A percentile compares a stretch with the other conserved stretches of the same genome.
These are phyloP conservation scores for Entomobrya multifasciata DNA, from an alignment of 2,888 invertebrate genomes.

Conservation along the genomic window DNA sequence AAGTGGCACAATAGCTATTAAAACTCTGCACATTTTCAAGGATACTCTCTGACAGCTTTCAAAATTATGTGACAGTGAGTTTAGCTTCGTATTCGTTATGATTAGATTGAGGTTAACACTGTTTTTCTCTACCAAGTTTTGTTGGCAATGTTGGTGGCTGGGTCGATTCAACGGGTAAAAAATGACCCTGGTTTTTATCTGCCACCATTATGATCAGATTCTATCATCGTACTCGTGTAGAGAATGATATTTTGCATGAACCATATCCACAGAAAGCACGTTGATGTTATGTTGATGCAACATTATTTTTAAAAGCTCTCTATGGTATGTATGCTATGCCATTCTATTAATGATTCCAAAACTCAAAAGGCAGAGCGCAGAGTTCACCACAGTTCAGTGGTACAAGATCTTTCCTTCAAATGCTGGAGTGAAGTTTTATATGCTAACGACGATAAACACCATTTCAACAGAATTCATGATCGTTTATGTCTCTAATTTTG, in stretches of 20 bases:
- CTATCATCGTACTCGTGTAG: no score
- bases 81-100: not conserved
- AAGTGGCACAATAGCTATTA: not conserved
- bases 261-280: no score
- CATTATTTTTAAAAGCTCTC: no score
- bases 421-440: constrained; percentile 16
- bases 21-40: not conserved
- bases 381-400: constrained; percentile 8
- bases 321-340: no score
- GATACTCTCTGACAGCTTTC: not conserved
- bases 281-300: no score
- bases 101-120: not conserved
- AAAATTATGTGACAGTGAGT: not conserved
- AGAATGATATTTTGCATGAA: no score
- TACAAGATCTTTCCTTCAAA: constrained; percentile 34
- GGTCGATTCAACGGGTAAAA: constrained; percentile 21
- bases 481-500: not conserved
- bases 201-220: no score
- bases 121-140: not conserved
- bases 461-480: constrained; percentile 5
- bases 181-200: constrained; percentile 45
- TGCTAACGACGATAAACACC: constrained; percentile 15
- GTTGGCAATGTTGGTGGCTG: not conserved
- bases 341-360: not conserved
- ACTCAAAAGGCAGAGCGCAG: not conserved